Evolutionary conservation across 1,140 invertebrate genomes (phyloP).

Genomic region (Pseudomyrmex flavicornis): DNA sequence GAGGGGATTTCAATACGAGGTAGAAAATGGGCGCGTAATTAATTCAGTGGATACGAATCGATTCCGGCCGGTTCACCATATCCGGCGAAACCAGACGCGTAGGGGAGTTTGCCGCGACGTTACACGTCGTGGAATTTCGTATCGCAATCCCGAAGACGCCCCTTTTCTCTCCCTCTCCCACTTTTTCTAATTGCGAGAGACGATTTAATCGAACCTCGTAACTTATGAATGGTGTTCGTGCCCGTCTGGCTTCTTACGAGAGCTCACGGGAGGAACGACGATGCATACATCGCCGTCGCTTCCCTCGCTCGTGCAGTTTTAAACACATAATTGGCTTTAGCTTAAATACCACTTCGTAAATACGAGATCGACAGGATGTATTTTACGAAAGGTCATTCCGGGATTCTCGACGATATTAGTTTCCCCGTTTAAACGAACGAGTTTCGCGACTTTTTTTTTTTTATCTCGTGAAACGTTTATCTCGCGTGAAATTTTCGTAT

Average conservation of each 20-base stretch:
- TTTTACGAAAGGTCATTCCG: constrained; percentile 36
- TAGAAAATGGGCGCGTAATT: constrained; percentile 76
- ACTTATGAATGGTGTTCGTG: constrained; percentile 70
- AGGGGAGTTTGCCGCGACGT: constrained; percentile 16
- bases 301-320: constrained; percentile 47
- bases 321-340: constrained; percentile 44
- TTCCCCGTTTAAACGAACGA: background rate
- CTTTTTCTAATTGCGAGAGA: constrained; percentile 68
- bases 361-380: background rate
- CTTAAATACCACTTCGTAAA: constrained; percentile 39
- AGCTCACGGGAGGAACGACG: background rate
- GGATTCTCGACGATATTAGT: background rate
- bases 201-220: constrained; percentile 67
- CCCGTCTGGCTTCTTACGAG: background rate
- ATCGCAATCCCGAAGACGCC: background rate
- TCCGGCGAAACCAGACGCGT: constrained; percentile 55
- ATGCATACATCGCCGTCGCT: background rate
- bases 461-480: background rate
- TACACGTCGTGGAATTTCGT: constrained; percentile 52
- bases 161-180: background rate
- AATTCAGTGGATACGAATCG: constrained; percentile 75
- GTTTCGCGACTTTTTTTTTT: background rate
- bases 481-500: background rate
- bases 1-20: constrained; percentile 62
- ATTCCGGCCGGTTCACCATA: constrained; percentile 63